Base-by-base conservation (phyloP, 2,888 invertebrate species). In the Cinara cedri region DNA sequence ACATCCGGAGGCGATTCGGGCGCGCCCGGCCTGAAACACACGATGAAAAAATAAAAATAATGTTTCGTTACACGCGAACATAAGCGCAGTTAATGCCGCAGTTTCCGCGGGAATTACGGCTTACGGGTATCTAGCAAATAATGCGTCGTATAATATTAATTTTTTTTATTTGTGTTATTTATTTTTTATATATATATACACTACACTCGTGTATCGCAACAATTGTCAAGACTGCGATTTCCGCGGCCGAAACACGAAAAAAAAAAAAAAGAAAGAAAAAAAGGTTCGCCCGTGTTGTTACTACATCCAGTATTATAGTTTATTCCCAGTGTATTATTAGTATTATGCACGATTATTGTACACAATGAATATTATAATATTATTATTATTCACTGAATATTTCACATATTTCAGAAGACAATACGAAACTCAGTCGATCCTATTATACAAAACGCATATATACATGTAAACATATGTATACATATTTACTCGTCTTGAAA, bases 201-300 rank as follows among this genome's bases (percentile, higher is more conserved):
- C n/a, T n/a, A n/a, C n/a, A n/a, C n/a, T n/a, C n/a, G n/a, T n/a
- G n/a, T n/a, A n/a, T n/a, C n/a, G n/a, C n/a, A n/a, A n/a, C n/a
- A n/a, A n/a, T 70, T n/a, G 68, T 70, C 68, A 54, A 34, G 13
- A 54, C 51, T 19, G 68, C 34, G 68, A 51, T 70, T 68, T 70
- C 68, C 51, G 34, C 26, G 51, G 34, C 19, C 34, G 11, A 14
- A 68, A 51, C 49, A 19, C 68, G 46, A 51, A 19, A 6, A 6
- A 34, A 34, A 6, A 6, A 34, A 34, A 34, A 34, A 34, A 34
- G 6, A 34, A 34, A 34, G 6, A 34, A 34, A 34, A 54, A 34
- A 54, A 54, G 34, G 68, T 54, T n/a, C 13, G 26, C 14, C 66
- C 66, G 46, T 21, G 14, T 49, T n/a, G 51, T 34, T 51, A 68